A percentile compares a stretch with the other conserved stretches of the same genome.
Conservation (phyloP, 2,113 vertebrate species). For the Pholis gunnellus region DNA sequence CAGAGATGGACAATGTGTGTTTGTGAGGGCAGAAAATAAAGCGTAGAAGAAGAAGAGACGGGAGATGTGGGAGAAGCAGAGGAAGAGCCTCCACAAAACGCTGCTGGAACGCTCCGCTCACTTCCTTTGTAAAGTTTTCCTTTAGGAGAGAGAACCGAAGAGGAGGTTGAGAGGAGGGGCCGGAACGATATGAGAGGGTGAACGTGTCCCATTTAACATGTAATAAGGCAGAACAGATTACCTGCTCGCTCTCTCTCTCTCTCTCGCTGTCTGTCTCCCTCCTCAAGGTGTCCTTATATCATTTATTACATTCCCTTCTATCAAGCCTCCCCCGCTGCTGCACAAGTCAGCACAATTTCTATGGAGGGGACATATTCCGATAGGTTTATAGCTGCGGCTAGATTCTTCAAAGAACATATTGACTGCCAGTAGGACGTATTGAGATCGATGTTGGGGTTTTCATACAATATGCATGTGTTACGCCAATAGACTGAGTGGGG, state of each 20-base stretch:
- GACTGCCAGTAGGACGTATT: constrained; percentile 33
- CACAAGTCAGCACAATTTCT: constrained; percentile 66
- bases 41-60: not conserved
- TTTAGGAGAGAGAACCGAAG: constrained; percentile 20
- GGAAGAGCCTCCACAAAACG: not conserved
- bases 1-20: constrained; percentile 3
- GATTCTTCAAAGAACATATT: constrained; percentile 48
- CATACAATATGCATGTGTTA: constrained; percentile 56
- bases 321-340: constrained; percentile 4
- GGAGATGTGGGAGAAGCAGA: not conserved
- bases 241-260: constrained; percentile 41
- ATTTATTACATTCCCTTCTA: constrained; percentile 57
- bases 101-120: not conserved
- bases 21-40: constrained; percentile 6
- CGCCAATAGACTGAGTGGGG: constrained; percentile 18
- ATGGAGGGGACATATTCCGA: constrained; percentile 29
- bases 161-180: constrained; percentile 48
- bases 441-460: constrained; percentile 62
- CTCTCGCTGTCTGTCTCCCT: constrained; percentile 47
- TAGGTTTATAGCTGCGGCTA: constrained; percentile 30
- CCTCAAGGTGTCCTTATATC: constrained; percentile 72
- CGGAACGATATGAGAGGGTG: constrained; percentile 31
- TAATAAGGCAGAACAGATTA: constrained; percentile 72
- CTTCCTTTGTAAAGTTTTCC: constrained; percentile 48
- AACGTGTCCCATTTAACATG: constrained; percentile 67